Conservation (phyloP, 2,797 vertebrate species). For the Paramormyrops hopkinsi region DNA sequence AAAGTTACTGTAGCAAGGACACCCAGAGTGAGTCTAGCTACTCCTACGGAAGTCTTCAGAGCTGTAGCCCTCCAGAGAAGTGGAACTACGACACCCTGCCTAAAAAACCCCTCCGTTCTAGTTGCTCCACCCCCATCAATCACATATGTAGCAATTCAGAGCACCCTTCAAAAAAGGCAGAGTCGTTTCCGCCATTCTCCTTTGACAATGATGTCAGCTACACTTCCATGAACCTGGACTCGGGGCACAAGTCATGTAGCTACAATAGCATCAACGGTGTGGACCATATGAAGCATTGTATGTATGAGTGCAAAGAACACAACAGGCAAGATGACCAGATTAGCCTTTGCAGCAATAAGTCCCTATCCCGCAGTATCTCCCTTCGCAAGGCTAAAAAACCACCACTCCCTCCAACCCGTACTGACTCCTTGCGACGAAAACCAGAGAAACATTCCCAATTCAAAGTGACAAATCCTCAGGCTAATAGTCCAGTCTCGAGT, state of each 20-base stretch:
- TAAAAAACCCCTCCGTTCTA: constrained; percentile 44
- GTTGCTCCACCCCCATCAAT: constrained; percentile 54
- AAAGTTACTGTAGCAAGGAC: constrained; percentile 40
- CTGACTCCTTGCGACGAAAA: constrained; percentile 74
- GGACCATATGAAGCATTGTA: constrained; percentile 51
- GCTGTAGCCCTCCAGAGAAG: constrained; percentile 45
- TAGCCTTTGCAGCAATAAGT: constrained; percentile 54
- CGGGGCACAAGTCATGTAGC: constrained; percentile 46
- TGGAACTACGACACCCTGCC: constrained; percentile 58
- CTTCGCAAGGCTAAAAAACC: constrained; percentile 84
- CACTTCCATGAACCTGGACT: constrained; percentile 46
- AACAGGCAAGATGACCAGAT: constrained; percentile 45
- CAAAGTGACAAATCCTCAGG: constrained; percentile 39
- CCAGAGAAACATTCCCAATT: constrained; percentile 51
- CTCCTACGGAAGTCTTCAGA: constrained; percentile 49
- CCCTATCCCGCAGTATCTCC: constrained; percentile 72
- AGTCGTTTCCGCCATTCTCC: constrained; percentile 61
- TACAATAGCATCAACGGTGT: constrained; percentile 46
- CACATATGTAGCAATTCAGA: constrained; percentile 63
- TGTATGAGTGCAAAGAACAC: constrained; percentile 58
- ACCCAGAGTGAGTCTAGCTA: constrained; percentile 54
- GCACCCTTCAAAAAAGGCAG: constrained; percentile 47
- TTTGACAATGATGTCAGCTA: constrained; percentile 58
- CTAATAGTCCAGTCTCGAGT: constrained; percentile 61
- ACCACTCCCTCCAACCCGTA: constrained; percentile 76